A percentile compares a stretch with the other conserved stretches of the same genome.
These are phyloP conservation scores for Sylvia atricapilla DNA, from an alignment of 2,113 vertebrate genomes.

Conservation along the genomic window DNA sequence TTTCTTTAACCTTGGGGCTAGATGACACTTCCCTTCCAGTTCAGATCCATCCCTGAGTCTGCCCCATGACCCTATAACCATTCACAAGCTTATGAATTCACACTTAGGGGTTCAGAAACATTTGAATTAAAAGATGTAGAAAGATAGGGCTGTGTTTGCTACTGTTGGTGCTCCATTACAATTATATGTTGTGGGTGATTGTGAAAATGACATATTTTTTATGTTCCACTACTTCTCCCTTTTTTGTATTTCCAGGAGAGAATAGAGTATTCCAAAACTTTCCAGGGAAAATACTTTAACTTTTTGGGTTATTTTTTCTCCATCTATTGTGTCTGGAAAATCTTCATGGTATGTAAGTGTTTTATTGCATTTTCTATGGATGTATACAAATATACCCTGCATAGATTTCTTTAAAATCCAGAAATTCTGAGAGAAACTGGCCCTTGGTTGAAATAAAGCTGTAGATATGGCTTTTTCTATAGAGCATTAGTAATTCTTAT, in stretches of 20 bases:
- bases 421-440: neutral
- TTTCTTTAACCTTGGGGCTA: neutral
- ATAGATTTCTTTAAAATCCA: neutral
- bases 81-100: neutral
- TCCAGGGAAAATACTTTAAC: slow-evolving; percentile 98
- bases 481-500: neutral
- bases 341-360: slow-evolving; percentile 90
- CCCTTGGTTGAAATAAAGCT: neutral
- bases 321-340: slow-evolving; percentile 99
- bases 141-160: neutral
- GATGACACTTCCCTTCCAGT: neutral
- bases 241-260: slow-evolving; percentile 80
- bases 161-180: neutral
- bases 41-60: neutral
- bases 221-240: neutral
- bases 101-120: neutral
- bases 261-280: slow-evolving; percentile 98
- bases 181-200: neutral
- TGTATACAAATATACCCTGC: neutral
- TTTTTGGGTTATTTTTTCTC: slow-evolving; percentile 98
- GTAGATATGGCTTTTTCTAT: neutral
- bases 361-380: neutral
- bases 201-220: neutral
- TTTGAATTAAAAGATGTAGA: neutral
- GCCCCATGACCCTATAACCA: neutral